Conservation (phyloP, 1,140 invertebrate genomes). For the Conus ventricosus region DNA sequence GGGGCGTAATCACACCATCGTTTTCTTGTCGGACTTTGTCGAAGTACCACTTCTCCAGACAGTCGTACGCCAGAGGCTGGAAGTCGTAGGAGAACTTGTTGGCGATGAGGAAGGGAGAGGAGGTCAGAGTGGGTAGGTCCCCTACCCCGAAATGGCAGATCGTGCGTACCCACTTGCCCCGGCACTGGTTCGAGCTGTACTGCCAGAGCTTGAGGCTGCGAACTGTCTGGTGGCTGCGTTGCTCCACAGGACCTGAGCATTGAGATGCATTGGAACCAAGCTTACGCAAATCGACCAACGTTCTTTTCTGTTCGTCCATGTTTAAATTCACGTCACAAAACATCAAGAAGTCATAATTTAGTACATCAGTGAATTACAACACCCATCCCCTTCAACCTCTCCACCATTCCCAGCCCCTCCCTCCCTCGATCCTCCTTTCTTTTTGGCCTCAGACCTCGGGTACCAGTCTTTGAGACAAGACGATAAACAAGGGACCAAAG, state of each 20-base stretch:
- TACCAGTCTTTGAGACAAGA: too few species aligned
- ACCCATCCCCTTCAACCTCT: too few species aligned
- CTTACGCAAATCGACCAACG: too few species aligned
- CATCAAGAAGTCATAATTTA: too few species aligned
- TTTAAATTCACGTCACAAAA: too few species aligned
- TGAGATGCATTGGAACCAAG: too few species aligned
- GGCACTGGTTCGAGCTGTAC: constrained; percentile 10
- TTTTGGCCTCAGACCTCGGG: too few species aligned
- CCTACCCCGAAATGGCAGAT: constrained; percentile 51
- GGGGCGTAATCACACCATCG: neutral
- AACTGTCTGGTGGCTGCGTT: constrained; percentile 10
- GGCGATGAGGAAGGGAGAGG: constrained; percentile 43
- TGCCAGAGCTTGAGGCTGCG: constrained; percentile 45
- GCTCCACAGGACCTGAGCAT: neutral
- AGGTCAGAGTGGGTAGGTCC: constrained; percentile 44
- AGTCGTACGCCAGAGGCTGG: constrained; percentile 50
- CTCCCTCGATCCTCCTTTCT: too few species aligned
- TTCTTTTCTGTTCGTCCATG: too few species aligned
- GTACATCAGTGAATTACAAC: too few species aligned
- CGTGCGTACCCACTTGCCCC: constrained; percentile 38
- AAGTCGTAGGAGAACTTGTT: constrained; percentile 56
- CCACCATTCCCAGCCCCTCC: too few species aligned
- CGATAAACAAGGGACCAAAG: too few species aligned
- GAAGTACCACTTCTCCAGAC: constrained; percentile 55
- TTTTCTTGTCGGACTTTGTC: constrained; percentile 32